Base-by-base conservation (phyloP, 1,140 invertebrate genomes). In the Centruroides vittatus region DNA sequence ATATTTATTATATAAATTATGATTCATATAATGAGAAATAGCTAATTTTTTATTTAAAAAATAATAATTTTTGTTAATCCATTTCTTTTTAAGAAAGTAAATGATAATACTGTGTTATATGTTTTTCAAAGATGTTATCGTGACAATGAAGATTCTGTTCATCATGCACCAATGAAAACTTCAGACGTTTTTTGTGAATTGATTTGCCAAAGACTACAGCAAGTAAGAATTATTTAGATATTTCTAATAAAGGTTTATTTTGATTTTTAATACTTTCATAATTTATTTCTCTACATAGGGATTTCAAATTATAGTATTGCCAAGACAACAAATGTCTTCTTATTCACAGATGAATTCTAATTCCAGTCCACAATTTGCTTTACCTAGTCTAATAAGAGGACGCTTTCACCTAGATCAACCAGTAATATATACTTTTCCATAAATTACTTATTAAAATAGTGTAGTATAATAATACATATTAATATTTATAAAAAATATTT, bases 101-200 rank as follows among this genome's bases (percentile, higher is more conserved):
- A 23, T 23, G 23, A 1, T 23, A 23, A 23, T 23, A 23, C 23
- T 23, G 23, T 23, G 23, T 23, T 23, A 0, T 23, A 23, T 23
- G 23, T 23, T 71, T 53, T 61, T 65, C 47, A 57, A 52, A 63
- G 62, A 57, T 52, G 59, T 55, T 56, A 60, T 59, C 55, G 61
- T 61, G 48, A 66, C 65, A 61, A 66, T 61, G 64, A 67, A 55
- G 58, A 62, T 61, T 61, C 65, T 57, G 61, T 63, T 56, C 61
- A 65, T 47, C 84, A 85, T 62, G 86, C 41, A 41, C 5, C 88
- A 1, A 72, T 93, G 0, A 86, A 86, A 1, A 92, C 89, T 3
- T 79, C 78, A 57, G 86, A 94, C 75, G 89, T 96, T 3, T 95
- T 92, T 73, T 83, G 84, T 65, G 92, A 96, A 74, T 77, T 96